Base-by-base conservation (phyloP, 2,797 vertebrate genomes). In the Knipowitschia caucasica region DNA sequence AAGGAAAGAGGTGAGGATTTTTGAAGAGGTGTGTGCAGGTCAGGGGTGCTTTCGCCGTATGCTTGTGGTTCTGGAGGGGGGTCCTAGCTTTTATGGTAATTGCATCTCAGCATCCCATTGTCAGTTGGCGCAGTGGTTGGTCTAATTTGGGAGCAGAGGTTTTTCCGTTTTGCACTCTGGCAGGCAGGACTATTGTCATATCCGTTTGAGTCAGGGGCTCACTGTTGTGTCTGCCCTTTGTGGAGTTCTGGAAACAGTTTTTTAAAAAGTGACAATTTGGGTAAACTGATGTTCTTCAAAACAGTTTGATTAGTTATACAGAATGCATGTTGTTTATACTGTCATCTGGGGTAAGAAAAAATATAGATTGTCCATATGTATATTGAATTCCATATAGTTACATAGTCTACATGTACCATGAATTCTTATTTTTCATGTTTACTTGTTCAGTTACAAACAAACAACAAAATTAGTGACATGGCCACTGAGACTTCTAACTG, bases 1-100 rank as follows among this genome's bases (percentile, higher is more conserved):
- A 43, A 67, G 62, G 60, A 61, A 71, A 42, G 42, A 67, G 63
- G 58, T 65, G 67, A 69, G 72, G 38, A 35, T 47, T 69, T 65
- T 71, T 58, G 4, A 64, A 67, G 46, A 62, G 50, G 53, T 66
- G 63, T 50, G 56, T 62, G 59, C 61, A 65, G 71, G 67, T 78
- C 64, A 53, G 50, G 62, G 53, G 50, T 74, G 55, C 43, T 59
- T 71, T 53, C 63, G 53, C 36, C 60, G 53, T 62, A 66, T 31
- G 56, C 47, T 73, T 34, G 46, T 59, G 26, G 31, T 53, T 52
- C 36, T 5, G 47, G 53, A 46, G 59, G 60, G 60, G 69, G 54
- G 55, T 58, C 60, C 53, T 53, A 50, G 83, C 83, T 86, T 86
- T 86, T 79, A 83, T 83, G 75, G 75, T 84, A 86, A 88, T 87